Conservation (phyloP, 2,888 invertebrate genomes). For the Beris morrisii region DNA sequence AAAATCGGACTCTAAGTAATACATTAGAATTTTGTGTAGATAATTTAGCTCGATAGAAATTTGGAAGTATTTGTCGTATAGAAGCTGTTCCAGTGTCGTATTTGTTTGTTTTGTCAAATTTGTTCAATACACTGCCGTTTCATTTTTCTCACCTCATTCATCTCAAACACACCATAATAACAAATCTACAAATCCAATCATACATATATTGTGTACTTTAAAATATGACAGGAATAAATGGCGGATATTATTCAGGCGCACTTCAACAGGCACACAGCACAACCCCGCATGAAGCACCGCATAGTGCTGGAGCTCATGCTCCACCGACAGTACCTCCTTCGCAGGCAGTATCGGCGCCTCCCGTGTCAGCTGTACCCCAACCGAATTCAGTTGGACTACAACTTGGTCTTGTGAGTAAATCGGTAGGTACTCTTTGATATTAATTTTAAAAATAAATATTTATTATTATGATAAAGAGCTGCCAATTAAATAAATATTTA, state of each 20-base stretch:
- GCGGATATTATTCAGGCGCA: conserved; percentile 71
- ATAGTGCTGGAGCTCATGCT: conserved; percentile 53
- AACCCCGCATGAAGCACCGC: conserved; percentile 76
- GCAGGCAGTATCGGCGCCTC: conserved; percentile 58
- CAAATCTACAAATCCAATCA: conserved; percentile 39
- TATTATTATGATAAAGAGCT: too few relatives aligned
- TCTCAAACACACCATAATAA: conserved; percentile 16
- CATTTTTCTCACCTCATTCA: neutral
- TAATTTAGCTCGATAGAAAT: too few relatives aligned
- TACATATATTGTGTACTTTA: conserved; percentile 49
- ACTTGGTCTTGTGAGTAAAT: conserved; percentile 60
- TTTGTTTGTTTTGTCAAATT: too few relatives aligned
- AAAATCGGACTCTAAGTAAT: too few relatives aligned
- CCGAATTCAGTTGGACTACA: conserved; percentile 56
- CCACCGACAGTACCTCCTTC: conserved; percentile 56
- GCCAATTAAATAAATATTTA: too few relatives aligned
- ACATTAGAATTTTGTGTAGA: too few relatives aligned
- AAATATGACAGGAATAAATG: conserved; percentile 65
- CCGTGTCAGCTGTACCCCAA: conserved; percentile 53
- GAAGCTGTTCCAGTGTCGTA: too few relatives aligned
- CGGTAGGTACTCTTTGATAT: conserved; percentile 51
- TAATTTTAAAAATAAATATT: too few relatives aligned
- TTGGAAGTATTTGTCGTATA: too few relatives aligned
- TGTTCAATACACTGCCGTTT: too few relatives aligned
- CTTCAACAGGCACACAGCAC: conserved; percentile 88